Percentiles rank a stretch among this genome's conserved stretches.
Evolutionary conservation across 2,113 vertebrate species (phyloP).

Genomic region (Pelecanoides urinatrix): DNA sequence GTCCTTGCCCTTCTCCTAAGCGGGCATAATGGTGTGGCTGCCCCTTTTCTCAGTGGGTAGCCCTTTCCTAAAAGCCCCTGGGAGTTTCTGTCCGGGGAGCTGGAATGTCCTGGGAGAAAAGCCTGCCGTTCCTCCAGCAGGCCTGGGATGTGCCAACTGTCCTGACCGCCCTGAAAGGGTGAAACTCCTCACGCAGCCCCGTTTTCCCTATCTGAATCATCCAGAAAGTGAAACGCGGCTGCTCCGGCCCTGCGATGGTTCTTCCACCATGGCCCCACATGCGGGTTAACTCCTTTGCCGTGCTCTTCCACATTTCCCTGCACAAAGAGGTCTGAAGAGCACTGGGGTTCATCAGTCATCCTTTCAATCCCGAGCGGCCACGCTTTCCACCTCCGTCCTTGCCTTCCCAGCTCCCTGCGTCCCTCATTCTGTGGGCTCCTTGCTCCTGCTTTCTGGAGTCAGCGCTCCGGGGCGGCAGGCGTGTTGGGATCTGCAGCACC

Average conservation of each 20-base stretch:
- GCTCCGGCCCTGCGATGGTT: background rate
- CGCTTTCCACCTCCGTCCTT: background rate
- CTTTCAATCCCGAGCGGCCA: background rate
- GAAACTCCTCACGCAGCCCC: background rate
- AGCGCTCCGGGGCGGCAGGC: background rate
- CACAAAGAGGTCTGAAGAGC: background rate
- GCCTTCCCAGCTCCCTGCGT: background rate
- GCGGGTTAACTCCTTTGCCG: background rate
- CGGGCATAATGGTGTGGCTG: background rate
- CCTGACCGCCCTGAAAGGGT: rapidly evolving
- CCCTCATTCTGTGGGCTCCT: background rate
- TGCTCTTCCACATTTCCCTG: background rate
- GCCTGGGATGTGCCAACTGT: background rate
- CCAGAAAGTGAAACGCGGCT: background rate
- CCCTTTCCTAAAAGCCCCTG: background rate
- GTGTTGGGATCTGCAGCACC: conserved; percentile 58
- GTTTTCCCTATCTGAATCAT: background rate
- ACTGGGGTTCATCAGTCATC: background rate
- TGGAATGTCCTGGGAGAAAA: background rate
- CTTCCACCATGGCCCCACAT: background rate
- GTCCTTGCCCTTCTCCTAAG: background rate
- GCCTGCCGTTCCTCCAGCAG: background rate
- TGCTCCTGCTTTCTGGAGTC: conserved; percentile 1
- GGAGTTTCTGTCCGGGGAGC: background rate
- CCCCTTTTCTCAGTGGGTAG: background rate